phyloP scores from a whole-genome alignment of 1,140 invertebrate genomes.

The Sycophila sp. region DNA sequence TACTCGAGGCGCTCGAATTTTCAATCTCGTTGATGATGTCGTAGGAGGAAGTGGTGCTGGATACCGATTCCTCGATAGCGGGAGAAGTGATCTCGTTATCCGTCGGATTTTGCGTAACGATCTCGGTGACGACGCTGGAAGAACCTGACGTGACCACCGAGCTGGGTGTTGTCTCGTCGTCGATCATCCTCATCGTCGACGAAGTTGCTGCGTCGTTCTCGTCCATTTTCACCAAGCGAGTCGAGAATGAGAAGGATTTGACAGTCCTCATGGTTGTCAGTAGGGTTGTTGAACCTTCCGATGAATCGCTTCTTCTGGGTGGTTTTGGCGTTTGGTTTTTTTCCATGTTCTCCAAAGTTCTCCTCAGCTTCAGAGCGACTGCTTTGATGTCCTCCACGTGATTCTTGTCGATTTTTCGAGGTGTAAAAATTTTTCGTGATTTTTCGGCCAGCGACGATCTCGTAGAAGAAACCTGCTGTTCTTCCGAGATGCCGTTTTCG shows the following conservation, averaged over 20 bases:
- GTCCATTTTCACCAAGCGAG: constrained; percentile 22
- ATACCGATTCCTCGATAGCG: not conserved
- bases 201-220: not conserved
- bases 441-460: constrained; percentile 40
- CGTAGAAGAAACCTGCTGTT: constrained; percentile 29
- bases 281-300: constrained; percentile 38
- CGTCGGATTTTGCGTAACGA: not conserved
- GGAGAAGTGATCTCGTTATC: not conserved
- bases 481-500: not conserved
- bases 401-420: constrained; percentile 44
- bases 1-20: not conserved
- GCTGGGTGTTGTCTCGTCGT: not conserved
- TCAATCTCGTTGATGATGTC: constrained; percentile 25
- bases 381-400: constrained; percentile 42
- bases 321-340: constrained; percentile 11
- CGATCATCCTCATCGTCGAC: constrained; percentile 2
- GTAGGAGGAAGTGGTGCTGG: not conserved
- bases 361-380: constrained; percentile 37
- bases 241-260: constrained; percentile 31
- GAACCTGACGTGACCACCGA: not conserved
- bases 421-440: constrained; percentile 33
- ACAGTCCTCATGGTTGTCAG: constrained; percentile 31
- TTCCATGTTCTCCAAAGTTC: constrained; percentile 24
- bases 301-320: not conserved
- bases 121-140: not conserved